phyloP scores from a whole-genome alignment of 2,888 invertebrate genomes.

The Graphium colonna region DNA sequence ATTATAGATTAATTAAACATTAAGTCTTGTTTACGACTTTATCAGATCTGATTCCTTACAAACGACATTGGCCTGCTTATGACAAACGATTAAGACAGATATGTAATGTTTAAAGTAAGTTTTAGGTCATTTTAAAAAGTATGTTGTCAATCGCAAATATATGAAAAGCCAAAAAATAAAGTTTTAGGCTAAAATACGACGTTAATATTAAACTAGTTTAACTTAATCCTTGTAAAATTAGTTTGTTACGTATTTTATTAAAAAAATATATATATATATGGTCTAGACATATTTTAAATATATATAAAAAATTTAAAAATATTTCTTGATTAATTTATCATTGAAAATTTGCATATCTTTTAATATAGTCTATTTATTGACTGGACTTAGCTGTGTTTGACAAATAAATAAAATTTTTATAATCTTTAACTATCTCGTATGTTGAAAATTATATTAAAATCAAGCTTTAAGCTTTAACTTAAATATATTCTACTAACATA shows the following conservation, averaged over 20 bases:
- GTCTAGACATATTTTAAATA: neutral
- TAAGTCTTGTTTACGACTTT: slow-evolving; percentile 29
- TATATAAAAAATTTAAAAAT: neutral
- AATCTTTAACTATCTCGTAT: slow-evolving; percentile 22
- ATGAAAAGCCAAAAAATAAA: slow-evolving; percentile 14
- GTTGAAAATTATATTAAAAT: slow-evolving; percentile 24
- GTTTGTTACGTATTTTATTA: neutral
- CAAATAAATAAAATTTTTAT: slow-evolving; percentile 58
- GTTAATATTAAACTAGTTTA: neutral
- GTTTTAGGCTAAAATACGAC: neutral
- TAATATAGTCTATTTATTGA: slow-evolving; percentile 43
- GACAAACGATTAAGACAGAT: slow-evolving; percentile 38
- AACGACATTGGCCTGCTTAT: slow-evolving; percentile 67
- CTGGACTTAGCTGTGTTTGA: slow-evolving; percentile 75
- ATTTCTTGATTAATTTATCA: neutral
- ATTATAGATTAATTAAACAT: slow-evolving; percentile 20
- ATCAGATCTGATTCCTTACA: slow-evolving; percentile 52
- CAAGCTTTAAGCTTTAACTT: slow-evolving; percentile 30
- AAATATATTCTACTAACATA: slow-evolving; percentile 3
- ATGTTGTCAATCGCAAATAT: slow-evolving; percentile 73
- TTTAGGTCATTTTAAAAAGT: slow-evolving; percentile 45
- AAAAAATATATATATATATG: too few relatives aligned
- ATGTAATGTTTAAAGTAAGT: slow-evolving; percentile 34
- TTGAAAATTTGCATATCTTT: slow-evolving; percentile 23
- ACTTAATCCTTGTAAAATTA: neutral